Evolutionary conservation across 2,888 invertebrate species (phyloP), one percentile per base, ranked within the genome.

Genomic region (Brachyptera putata): DNA sequence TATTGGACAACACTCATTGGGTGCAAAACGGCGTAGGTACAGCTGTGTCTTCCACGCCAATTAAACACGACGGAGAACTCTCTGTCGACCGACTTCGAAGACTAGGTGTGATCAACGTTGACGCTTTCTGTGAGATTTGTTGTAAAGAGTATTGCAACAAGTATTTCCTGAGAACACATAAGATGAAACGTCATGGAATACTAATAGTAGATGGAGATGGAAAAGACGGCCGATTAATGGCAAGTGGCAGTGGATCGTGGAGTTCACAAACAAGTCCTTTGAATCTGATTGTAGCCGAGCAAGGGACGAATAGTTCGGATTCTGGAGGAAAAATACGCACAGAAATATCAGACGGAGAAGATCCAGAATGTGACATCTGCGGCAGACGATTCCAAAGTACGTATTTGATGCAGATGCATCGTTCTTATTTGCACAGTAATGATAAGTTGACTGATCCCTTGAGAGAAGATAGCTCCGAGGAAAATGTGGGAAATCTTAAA

Each of bases 91-190:
- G 86, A 56, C 76, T 91, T 34, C 81, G 87, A 24, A 84, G 87
- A 61, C 79, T 92, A 61, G 92, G 92, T 36, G 89, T 92, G 30
- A 81, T 86, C 68, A 89, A 89, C 74, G 87, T 89, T 1, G 92
- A 94, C 70, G 91, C 92, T n/a, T 94, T 91, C 74, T 95, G 95
- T 74, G 92, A 94, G 74, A 84, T 94, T 61, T 95, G 95, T 74
- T 89, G 91, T 75, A 92, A 93, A 72, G 93, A 94, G 73, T 94
- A 94, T 72, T 92, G 91, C 73, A 95, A 93, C 73, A 93, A 93
- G 74, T 94, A 94, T 72, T 95, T 95, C 71, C 79, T 97, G 43
- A 82, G 91, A 57, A 91, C 92, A 50, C 97, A 97, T 75, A 92
- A 95, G 71, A 86, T 91, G 77, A 91, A 94, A 73, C 84, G 91